Evolutionary conservation across 2,113 vertebrate species (phyloP).

Genomic region (Catharus bicknelli): DNA sequence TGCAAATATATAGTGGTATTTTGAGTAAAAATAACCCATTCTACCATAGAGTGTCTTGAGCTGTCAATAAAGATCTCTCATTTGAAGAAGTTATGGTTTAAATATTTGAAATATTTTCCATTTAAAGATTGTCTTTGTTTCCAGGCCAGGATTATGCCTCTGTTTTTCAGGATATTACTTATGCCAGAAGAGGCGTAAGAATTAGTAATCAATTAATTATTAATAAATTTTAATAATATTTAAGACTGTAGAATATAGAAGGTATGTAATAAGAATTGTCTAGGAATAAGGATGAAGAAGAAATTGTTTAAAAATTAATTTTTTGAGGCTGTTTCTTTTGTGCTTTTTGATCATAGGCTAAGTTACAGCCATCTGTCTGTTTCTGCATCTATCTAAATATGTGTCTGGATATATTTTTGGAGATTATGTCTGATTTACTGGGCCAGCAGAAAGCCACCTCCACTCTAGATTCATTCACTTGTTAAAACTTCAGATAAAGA

Average conservation of each 20-base stretch:
- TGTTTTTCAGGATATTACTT: neutral
- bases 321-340: neutral
- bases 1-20: neutral
- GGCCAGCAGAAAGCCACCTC: neutral
- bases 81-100: neutral
- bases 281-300: neutral
- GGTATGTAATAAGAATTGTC: neutral
- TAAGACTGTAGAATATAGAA: neutral
- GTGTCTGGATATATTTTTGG: neutral
- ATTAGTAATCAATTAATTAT: constrained; percentile 49
- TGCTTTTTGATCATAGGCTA: constrained; percentile 33
- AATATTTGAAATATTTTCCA: neutral
- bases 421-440: constrained; percentile 32
- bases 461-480: constrained; percentile 40
- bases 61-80: neutral
- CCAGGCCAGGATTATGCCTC: neutral
- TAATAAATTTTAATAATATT: neutral
- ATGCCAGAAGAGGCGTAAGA: neutral
- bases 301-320: neutral
- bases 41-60: neutral
- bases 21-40: neutral
- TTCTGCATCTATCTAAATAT: constrained; percentile 22
- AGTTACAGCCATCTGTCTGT: constrained; percentile 17
- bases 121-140: neutral
- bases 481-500: constrained; percentile 49